Evolutionary conservation across 2,113 vertebrate species (phyloP).

Genomic region (Myotis lucifugus): DNA sequence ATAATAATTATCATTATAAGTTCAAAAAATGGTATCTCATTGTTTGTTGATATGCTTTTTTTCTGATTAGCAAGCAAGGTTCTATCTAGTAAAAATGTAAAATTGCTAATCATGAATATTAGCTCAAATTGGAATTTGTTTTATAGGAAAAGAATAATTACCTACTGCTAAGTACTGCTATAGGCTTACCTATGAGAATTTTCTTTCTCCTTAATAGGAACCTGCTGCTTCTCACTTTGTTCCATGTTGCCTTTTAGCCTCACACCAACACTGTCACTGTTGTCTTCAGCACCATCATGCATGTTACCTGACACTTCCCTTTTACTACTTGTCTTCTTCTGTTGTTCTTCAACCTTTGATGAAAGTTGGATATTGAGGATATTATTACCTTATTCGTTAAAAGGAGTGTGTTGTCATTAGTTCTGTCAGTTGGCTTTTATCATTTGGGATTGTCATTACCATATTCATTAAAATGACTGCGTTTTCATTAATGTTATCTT

Average conservation of each 20-base stretch:
- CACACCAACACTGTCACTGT: neutral
- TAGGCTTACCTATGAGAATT: constrained; percentile 68
- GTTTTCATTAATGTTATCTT: too few species aligned
- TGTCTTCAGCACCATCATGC: neutral
- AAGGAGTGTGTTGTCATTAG: neutral
- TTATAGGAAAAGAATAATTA: neutral
- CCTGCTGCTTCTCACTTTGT: constrained; percentile 48
- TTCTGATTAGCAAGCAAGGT: neutral
- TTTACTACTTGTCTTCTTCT: constrained; percentile 56
- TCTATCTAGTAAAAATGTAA: neutral
- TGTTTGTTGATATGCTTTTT: neutral
- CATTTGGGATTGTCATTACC: neutral
- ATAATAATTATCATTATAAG: constrained; percentile 10
- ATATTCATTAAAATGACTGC: too few species aligned
- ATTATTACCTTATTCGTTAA: constrained; percentile 33
- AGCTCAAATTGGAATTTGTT: neutral
- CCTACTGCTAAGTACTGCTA: neutral
- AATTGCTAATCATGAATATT: neutral
- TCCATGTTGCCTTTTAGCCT: constrained; percentile 28
- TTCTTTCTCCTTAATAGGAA: constrained; percentile 33
- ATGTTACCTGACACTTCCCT: neutral
- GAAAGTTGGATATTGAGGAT: constrained; percentile 37
- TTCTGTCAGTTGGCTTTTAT: neutral
- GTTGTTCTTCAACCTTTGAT: constrained; percentile 84
- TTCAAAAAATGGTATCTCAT: neutral